Evolutionary conservation across 2,113 vertebrate species (phyloP).

Genomic region (Corythornis cristatus): DNA sequence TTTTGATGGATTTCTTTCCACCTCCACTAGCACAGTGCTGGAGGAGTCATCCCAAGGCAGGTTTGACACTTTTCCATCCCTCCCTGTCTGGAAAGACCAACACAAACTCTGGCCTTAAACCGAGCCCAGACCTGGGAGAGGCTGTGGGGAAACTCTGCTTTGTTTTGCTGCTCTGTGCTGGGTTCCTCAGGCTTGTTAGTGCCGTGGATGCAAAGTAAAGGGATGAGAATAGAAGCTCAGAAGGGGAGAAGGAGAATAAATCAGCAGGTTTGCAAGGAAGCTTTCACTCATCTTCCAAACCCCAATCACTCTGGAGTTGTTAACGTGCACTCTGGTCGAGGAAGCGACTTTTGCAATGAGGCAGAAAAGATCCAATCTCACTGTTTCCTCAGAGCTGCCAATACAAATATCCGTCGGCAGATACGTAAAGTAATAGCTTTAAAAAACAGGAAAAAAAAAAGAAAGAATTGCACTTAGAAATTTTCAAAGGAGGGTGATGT

Average conservation of each 20-base stretch:
- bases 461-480: neutral
- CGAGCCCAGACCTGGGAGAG: neutral
- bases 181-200: neutral
- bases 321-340: neutral
- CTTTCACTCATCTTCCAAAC: neutral
- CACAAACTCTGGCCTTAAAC: neutral
- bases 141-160: neutral
- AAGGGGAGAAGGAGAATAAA: neutral
- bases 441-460: conserved; percentile 11
- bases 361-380: conserved; percentile 22
- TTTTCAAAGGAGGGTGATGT: conserved; percentile 51
- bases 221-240: neutral
- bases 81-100: neutral
- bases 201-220: neutral
- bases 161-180: neutral
- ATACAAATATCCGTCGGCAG: conserved; percentile 57
- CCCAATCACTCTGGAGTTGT: neutral
- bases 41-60: neutral
- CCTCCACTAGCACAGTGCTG: neutral
- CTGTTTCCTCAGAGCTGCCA: conserved; percentile 27
- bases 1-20: conserved; percentile 6
- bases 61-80: neutral
- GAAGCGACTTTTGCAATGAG: conserved; percentile 26
- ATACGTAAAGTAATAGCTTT: conserved; percentile 52
- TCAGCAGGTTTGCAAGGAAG: neutral